These are phyloP conservation scores for Buphagus erythrorhynchus DNA, from an alignment of 2,797 vertebrate genomes.

Conservation along the genomic window DNA sequence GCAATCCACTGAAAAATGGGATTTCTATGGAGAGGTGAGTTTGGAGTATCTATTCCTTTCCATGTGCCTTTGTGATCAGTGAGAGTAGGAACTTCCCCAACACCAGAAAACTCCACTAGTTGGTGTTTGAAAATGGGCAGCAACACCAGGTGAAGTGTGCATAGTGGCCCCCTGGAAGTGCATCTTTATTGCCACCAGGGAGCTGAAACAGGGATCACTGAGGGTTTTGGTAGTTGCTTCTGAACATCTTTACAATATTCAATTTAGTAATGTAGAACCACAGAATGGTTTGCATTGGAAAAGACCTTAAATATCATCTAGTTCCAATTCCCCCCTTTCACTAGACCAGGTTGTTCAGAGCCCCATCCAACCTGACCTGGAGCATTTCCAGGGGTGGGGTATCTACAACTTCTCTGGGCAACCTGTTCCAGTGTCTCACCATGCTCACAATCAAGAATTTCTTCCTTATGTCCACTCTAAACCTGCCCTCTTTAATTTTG, in stretches of 20 bases:
- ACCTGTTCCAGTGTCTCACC: not conserved
- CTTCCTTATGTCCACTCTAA: not conserved
- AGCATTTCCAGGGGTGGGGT: too few species aligned
- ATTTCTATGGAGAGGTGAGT: not conserved
- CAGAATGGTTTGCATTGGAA: not conserved
- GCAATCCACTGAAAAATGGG: not conserved
- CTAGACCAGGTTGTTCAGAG: not conserved
- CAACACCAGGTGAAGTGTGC: not conserved
- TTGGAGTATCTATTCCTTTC: not conserved
- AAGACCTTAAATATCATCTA: not conserved
- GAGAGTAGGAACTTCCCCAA: not conserved
- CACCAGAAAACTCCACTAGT: rapidly evolving
- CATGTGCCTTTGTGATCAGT: not conserved
- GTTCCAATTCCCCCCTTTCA: not conserved
- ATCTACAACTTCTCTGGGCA: not conserved
- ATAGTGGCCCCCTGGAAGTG: not conserved
- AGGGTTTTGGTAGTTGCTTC: not conserved
- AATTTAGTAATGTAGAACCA: not conserved
- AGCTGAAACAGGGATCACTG: not conserved
- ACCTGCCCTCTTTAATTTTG: not conserved
- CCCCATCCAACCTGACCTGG: not conserved
- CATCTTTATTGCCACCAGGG: not conserved
- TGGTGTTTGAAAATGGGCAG: not conserved
- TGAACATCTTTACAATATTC: not conserved
- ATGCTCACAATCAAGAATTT: not conserved